Evolutionary conservation across 2,113 vertebrate species (phyloP).

Genomic region (Peromyscus maniculatus): DNA sequence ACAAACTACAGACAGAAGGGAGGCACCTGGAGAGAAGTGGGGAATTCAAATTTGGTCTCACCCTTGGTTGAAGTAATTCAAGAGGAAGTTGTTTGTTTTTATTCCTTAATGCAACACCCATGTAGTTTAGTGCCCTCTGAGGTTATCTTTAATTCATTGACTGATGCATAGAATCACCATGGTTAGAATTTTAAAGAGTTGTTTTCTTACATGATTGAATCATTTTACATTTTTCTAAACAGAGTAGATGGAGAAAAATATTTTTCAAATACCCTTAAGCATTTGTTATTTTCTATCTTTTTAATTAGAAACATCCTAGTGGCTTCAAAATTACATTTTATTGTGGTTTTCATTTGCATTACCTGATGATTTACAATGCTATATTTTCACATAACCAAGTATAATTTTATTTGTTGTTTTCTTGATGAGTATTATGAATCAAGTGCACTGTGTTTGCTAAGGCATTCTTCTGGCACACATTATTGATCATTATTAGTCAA

Average conservation of each 20-base stretch:
- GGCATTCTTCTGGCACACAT: not conserved
- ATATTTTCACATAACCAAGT: conserved; percentile 2
- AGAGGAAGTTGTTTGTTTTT: not conserved
- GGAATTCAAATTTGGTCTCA: not conserved
- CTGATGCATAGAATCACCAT: not conserved
- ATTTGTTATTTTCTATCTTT: not conserved
- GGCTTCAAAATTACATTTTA: not conserved
- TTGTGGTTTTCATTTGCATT: conserved; percentile 14
- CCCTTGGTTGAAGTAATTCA: not conserved
- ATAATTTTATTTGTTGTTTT: conserved; percentile 26
- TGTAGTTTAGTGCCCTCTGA: not conserved
- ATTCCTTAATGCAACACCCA: not conserved
- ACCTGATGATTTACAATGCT: not conserved
- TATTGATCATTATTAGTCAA: not conserved
- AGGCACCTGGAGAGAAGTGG: not conserved
- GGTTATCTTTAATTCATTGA: not conserved
- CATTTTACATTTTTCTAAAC: conserved; percentile 25
- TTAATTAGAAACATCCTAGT: not conserved
- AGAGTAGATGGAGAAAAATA: not conserved
- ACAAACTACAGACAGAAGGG: not conserved
- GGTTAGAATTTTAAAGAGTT: conserved; percentile 9
- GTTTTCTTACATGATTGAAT: not conserved
- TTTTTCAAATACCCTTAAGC: not conserved
- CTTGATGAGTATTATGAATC: not conserved
- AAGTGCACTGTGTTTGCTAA: not conserved